Base-by-base conservation (phyloP, 1,140 invertebrate species). In the Hyposmocoma kahamanoa region DNA sequence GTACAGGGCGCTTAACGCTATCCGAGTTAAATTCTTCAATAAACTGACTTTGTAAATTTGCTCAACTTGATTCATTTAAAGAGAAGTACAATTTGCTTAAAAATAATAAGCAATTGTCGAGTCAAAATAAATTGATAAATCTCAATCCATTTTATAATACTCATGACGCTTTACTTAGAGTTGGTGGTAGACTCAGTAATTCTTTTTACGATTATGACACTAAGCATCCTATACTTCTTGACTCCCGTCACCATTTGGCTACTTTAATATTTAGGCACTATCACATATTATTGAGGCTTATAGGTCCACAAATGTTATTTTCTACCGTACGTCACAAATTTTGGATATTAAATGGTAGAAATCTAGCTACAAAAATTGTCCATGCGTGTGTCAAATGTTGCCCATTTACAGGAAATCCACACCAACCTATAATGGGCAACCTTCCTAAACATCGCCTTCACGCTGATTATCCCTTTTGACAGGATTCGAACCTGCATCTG, bases 141-240 rank as follows among this genome's bases (percentile, higher is more conserved):
- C 5, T 28, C 6, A 28, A 28, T 11, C 24, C 24, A 6, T 28
- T 28, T 11, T 11, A 6, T 6, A 6, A 28, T 28, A 28, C 24
- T 6, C 6, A 28, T 28, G 11, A 28, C n/a, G n/a, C n/a, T 28
- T 11, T 28, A 11, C 5, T 28, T 6, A 28, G 24, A 28, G 24
- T 28, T 6, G 24, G 24, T 28, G 24, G 24, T 28, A 28, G 24
- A 28, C 11, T 28, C 5, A 6, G 24, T 28, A 28, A 28, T 28
- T 28, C 24, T 28, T 11, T 6, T 28, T 28, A 28, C 24, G 24
- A 28, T 28, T 28, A 28, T 26, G 45, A 62, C 38, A 50, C 49
- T 21, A 65, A 62, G 43, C 58, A 73, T 61, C 72, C 70, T 11
- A 62, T 73, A 13, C 13, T 78, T 1, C 36, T 82, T 15, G 61